Evolutionary conservation across 2,797 vertebrate species (phyloP).

Genomic region (Gymnocypris eckloni): DNA sequence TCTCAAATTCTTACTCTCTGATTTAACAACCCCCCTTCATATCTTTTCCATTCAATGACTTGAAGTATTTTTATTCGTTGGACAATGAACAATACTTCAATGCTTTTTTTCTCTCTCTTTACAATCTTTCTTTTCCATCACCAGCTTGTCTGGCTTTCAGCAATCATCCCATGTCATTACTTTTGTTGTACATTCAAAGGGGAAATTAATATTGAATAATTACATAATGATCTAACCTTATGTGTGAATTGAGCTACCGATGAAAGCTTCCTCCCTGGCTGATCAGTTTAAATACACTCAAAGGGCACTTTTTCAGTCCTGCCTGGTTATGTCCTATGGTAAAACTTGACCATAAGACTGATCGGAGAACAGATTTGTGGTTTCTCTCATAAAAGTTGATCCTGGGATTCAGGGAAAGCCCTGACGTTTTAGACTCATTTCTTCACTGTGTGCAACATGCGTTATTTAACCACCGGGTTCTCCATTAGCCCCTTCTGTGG

Average conservation of each 20-base stretch:
- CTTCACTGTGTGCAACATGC: neutral
- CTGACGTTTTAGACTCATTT: slow-evolving; percentile 11
- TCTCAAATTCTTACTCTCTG: slow-evolving; percentile 66
- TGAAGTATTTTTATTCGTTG: slow-evolving; percentile 69
- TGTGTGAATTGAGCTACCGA: slow-evolving; percentile 19
- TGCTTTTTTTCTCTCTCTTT: slow-evolving; percentile 51
- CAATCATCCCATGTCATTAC: slow-evolving; percentile 11
- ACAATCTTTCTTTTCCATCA: slow-evolving; percentile 20
- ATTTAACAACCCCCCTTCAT: slow-evolving; percentile 69
- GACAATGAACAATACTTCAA: slow-evolving; percentile 66
- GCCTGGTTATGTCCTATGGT: neutral
- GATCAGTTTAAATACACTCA: neutral
- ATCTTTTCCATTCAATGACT: slow-evolving; percentile 69
- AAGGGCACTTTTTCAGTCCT: neutral
- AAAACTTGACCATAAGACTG: slow-evolving; percentile 1
- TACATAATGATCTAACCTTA: slow-evolving; percentile 29
- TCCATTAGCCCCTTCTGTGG: slow-evolving; percentile 24
- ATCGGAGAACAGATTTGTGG: neutral
- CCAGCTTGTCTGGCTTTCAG: slow-evolving; percentile 25
- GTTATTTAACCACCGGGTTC: slow-evolving; percentile 35
- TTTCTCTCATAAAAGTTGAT: slow-evolving; percentile 25
- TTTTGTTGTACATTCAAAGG: slow-evolving; percentile 35
- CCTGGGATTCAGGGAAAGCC: neutral
- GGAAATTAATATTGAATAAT: slow-evolving; percentile 27
- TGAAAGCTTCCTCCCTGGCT: slow-evolving; percentile 17